Evolutionary conservation across 2,113 vertebrate species (phyloP).

Genomic region (Myotis davidii): DNA sequence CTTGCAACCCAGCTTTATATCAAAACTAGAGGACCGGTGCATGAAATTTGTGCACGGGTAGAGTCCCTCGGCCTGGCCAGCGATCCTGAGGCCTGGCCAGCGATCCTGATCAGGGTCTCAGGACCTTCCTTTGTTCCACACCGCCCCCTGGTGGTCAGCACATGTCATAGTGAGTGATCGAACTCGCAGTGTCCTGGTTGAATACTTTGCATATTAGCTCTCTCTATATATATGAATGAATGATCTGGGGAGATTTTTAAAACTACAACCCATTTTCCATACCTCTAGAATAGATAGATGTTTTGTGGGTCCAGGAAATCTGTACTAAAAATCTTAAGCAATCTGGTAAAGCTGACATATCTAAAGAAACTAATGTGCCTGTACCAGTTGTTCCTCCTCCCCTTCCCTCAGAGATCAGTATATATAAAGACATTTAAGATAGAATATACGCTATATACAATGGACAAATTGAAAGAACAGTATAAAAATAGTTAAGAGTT

Average conservation of each 20-base stretch:
- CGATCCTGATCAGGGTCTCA: too few species aligned
- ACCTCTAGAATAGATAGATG: background rate
- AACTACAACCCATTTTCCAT: background rate
- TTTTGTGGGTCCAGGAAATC: background rate
- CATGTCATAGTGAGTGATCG: too few species aligned
- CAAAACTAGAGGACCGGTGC: background rate
- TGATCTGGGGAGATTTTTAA: background rate
- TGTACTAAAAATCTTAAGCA: constrained; percentile 32
- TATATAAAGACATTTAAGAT: constrained; percentile 7
- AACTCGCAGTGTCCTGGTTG: too few species aligned
- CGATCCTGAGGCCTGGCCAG: too few species aligned
- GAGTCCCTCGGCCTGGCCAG: too few species aligned
- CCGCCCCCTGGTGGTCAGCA: too few species aligned
- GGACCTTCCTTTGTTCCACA: too few species aligned
- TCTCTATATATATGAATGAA: too few species aligned
- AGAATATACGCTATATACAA: background rate
- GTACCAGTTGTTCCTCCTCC: background rate
- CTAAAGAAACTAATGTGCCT: background rate
- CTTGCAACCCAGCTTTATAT: background rate
- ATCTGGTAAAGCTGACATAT: background rate
- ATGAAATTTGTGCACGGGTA: too few species aligned
- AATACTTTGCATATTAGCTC: too few species aligned
- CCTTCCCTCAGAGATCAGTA: background rate
- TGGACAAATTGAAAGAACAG: background rate
- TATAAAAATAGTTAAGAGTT: constrained; percentile 25